Evolutionary conservation across 2,888 invertebrate species (phyloP).

Genomic region (Heliconius aoede): DNA sequence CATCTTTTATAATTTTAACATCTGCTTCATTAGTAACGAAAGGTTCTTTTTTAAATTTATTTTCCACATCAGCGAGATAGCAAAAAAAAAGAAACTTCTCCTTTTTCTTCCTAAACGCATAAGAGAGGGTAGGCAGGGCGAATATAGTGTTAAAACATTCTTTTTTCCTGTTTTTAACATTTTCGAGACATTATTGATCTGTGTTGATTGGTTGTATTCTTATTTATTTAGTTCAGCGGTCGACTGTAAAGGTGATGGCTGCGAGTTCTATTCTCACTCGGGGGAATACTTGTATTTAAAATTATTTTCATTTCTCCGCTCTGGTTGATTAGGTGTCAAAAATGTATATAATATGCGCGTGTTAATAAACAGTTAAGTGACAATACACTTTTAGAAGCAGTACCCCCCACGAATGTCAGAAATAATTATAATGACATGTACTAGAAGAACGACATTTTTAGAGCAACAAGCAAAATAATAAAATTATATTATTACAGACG

Average conservation of each 20-base stretch:
- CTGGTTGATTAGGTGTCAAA: neutral
- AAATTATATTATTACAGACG: neutral
- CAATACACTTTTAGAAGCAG: slow-evolving; percentile 17
- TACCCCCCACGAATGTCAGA: slow-evolving; percentile 11
- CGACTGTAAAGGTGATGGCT: neutral
- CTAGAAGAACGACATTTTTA: neutral
- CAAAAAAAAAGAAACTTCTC: neutral
- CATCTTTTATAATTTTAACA: slow-evolving; percentile 31
- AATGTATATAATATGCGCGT: too few species aligned
- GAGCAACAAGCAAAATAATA: neutral
- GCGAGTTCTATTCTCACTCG: neutral
- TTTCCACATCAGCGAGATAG: neutral
- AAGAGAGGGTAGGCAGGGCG: neutral
- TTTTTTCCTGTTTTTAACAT: too few species aligned
- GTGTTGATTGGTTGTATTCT: neutral
- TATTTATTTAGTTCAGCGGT: neutral
- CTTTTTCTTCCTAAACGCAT: neutral
- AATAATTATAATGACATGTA: slow-evolving; percentile 9
- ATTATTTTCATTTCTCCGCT: neutral
- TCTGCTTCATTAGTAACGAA: slow-evolving; percentile 24
- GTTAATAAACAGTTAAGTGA: neutral
- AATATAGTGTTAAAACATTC: neutral
- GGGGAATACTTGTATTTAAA: neutral
- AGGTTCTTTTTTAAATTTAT: neutral
- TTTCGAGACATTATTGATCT: too few species aligned